These are phyloP conservation scores for Tyrannus savana DNA, from an alignment of 2,113 vertebrate species.

Conservation along the genomic window DNA sequence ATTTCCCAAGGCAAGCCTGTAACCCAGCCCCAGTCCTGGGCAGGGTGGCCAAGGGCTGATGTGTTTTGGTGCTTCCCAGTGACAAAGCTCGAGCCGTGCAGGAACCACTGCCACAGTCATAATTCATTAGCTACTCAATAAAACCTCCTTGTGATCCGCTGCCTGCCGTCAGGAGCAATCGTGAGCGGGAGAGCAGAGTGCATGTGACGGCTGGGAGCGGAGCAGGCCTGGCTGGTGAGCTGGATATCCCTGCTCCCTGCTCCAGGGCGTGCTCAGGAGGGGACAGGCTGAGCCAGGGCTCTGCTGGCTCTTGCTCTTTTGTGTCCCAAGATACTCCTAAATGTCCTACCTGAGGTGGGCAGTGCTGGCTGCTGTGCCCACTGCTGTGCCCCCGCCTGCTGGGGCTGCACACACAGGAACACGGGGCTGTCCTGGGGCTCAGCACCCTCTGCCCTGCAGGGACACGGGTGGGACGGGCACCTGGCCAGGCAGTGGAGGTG, in stretches of 20 bases:
- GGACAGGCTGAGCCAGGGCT: background rate
- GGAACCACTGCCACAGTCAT: background rate
- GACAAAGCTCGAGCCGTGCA: rapidly evolving
- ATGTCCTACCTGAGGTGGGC: background rate
- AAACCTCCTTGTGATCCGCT: background rate
- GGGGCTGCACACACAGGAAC: rapidly evolving
- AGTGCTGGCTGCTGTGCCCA: background rate
- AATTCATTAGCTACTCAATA: background rate
- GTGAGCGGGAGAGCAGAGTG: background rate
- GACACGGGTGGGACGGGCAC: background rate
- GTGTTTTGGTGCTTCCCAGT: background rate
- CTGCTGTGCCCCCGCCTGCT: background rate
- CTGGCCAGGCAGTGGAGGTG: rapidly evolving
- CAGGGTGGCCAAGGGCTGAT: background rate
- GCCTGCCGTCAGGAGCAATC: background rate
- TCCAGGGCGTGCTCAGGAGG: background rate
- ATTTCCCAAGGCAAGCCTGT: rapidly evolving
- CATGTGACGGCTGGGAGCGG: background rate
- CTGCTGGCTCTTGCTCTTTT: background rate
- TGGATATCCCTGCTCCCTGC: background rate
- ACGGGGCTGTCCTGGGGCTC: background rate
- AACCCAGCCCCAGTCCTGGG: background rate
- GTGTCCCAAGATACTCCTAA: background rate
- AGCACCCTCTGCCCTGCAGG: background rate
- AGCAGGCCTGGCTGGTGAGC: background rate